Percentiles rank a stretch among this genome's conserved stretches.
Conservation (phyloP, 2,113 vertebrate species). For the Corapipo altera region DNA sequence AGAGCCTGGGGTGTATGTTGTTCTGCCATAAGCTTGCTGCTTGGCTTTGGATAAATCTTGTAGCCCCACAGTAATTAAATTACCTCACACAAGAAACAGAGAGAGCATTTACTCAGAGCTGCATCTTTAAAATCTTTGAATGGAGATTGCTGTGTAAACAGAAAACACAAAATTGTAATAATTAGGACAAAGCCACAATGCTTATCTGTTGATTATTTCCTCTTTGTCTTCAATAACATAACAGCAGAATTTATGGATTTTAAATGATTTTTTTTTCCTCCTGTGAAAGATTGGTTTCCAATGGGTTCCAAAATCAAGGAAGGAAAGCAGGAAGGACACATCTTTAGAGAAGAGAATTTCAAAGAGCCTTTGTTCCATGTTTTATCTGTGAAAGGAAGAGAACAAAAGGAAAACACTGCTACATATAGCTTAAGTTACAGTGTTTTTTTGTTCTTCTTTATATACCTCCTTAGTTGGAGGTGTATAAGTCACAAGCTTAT, state of each 20-base stretch:
- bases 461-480: not conserved
- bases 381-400: not conserved
- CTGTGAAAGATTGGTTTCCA: not conserved
- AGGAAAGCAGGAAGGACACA: not conserved
- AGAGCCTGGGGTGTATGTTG: not conserved
- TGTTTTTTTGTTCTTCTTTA: not conserved
- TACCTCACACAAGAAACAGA: not conserved
- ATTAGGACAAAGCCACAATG: not conserved
- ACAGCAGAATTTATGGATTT: not conserved
- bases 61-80: not conserved
- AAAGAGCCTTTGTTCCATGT: not conserved
- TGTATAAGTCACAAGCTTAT: not conserved
- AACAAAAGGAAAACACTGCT: not conserved
- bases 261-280: not conserved
- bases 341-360: not conserved
- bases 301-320: not conserved
- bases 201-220: not conserved
- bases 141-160: not conserved
- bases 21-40: not conserved
- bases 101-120: not conserved
- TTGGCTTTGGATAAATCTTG: constrained; percentile 13
- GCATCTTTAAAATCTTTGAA: not conserved
- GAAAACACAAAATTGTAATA: not conserved
- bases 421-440: not conserved
- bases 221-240: not conserved